Evolutionary conservation across 2,113 vertebrate genomes (phyloP).

Genomic region (Halichoerus grypus): DNA sequence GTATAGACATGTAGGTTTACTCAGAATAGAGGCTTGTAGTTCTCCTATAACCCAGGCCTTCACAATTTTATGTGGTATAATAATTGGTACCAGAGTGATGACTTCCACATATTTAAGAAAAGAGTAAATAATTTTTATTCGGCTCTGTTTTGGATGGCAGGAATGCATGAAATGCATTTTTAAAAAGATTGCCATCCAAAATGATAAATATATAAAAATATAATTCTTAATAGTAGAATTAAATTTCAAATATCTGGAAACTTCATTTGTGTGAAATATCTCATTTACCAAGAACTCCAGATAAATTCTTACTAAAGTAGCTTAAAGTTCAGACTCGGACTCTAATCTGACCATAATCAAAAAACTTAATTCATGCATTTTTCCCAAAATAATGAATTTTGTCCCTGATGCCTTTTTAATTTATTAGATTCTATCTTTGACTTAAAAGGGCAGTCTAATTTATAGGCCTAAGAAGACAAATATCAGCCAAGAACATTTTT

Average conservation of each 20-base stretch:
- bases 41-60: neutral
- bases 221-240: neutral
- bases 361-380: neutral
- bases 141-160: neutral
- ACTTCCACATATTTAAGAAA: neutral
- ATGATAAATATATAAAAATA: neutral
- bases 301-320: constrained; percentile 31
- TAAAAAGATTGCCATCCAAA: neutral
- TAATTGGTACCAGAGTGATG: neutral
- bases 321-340: constrained; percentile 12
- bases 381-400: constrained; percentile 32
- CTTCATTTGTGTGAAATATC: neutral
- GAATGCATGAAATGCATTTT: neutral
- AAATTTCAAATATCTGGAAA: constrained; percentile 36
- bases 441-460: neutral
- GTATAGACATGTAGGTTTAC: neutral
- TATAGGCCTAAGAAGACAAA: neutral
- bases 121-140: constrained; percentile 27
- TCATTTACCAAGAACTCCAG: constrained; percentile 4
- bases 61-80: neutral
- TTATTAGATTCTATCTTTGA: constrained; percentile 35
- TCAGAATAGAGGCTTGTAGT: neutral
- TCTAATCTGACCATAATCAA: neutral
- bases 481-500: constrained; percentile 33
- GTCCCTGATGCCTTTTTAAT: neutral